Evolutionary conservation across 2,888 invertebrate genomes (phyloP).

Genomic region (Habrosyne pyritoides): DNA sequence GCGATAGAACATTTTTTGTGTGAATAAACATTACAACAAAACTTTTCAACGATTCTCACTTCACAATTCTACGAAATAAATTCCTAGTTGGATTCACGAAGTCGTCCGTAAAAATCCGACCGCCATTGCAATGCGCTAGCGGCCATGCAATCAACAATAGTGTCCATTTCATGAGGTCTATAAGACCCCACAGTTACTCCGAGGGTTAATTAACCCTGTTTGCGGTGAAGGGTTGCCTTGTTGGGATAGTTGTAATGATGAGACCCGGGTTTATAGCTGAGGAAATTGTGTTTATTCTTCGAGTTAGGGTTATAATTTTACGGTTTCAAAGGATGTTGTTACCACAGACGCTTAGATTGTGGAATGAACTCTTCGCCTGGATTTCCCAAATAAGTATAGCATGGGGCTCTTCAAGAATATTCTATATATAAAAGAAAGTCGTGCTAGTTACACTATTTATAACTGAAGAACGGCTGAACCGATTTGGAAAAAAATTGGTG

Average conservation of each 20-base stretch:
- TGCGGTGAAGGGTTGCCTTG: constrained; percentile 14
- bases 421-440: too few species aligned
- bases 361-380: too few species aligned
- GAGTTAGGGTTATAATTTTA: background rate
- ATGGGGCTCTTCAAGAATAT: too few species aligned
- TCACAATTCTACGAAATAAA: background rate
- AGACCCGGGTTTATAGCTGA: constrained; percentile 5
- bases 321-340: too few species aligned
- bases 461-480: too few species aligned
- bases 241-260: constrained; percentile 17
- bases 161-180: constrained; percentile 10
- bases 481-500: too few species aligned
- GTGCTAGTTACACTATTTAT: too few species aligned
- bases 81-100: background rate
- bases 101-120: background rate
- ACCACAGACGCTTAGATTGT: too few species aligned
- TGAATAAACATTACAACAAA: too few species aligned
- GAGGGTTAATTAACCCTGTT: constrained; percentile 26
- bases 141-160: constrained; percentile 8
- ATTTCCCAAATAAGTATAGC: too few species aligned
- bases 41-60: too few species aligned
- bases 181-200: constrained; percentile 13
- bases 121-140: background rate
- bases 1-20: too few species aligned
- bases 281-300: constrained; percentile 2